phyloP scores from a whole-genome alignment of 30 jellyfish, hydroid and myxozoan species.

The Hydractinia symbiolongicarpus region DNA sequence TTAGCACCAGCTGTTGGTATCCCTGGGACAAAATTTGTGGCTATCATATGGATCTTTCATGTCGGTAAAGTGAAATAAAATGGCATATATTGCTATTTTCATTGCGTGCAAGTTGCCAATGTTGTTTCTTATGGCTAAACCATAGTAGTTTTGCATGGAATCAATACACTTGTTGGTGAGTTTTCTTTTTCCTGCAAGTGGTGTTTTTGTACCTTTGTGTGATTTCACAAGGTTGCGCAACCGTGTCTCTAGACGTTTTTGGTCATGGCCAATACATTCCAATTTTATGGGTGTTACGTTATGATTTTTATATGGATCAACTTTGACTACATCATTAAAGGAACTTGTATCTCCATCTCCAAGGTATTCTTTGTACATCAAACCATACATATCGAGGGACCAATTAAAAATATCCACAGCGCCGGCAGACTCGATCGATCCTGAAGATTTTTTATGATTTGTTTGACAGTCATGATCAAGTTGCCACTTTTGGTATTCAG shows the following conservation, averaged over 20 bases:
- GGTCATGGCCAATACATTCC: background rate
- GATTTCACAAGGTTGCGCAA: too few relatives aligned
- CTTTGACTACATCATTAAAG: background rate
- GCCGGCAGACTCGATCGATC: background rate
- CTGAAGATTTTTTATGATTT: background rate
- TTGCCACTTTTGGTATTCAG: slow-evolving; percentile 4
- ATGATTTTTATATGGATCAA: background rate
- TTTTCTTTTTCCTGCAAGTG: background rate
- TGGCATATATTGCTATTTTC: background rate
- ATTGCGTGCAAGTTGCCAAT: background rate
- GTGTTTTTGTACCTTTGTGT: background rate
- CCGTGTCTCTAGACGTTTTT: too few relatives aligned
- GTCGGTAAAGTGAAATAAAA: background rate
- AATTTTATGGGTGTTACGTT: background rate
- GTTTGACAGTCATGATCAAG: slow-evolving; percentile 1
- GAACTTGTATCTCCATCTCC: background rate
- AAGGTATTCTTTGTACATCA: background rate
- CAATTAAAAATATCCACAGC: background rate
- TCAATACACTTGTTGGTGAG: background rate
- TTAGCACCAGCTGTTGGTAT: background rate
- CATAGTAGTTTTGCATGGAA: slow-evolving; percentile 2
- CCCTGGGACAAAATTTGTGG: background rate
- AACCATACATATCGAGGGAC: background rate
- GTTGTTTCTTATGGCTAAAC: background rate
- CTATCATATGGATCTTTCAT: background rate